Evolutionary conservation across 2,113 vertebrate genomes (phyloP), one percentile per base, ranked within the genome.

Genomic region (Myanophis thanlyinensis): DNA sequence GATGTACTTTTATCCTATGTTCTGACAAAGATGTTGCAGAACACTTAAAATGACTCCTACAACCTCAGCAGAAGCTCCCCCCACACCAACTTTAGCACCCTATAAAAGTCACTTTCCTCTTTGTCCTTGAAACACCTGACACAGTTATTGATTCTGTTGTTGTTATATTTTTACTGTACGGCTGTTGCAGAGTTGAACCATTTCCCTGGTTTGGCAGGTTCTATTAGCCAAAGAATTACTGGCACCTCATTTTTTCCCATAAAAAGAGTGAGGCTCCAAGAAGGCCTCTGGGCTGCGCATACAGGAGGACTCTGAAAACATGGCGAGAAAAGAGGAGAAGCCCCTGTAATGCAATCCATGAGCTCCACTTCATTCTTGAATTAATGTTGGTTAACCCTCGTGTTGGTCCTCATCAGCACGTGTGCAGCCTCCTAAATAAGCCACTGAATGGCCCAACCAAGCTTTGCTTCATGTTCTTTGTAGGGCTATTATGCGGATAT

Each of bases 21-120:
- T 52, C 27, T 80, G 87, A 80, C 8, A 7, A 25, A 49, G 27
- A 35, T 23, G 40, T 22, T 40, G 20, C 30, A 27, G 18, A 20
- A 47, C 15, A 48, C n/a, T n/a, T 56, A 40, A 44, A 30, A 20
- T 3, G 13, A 88, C 25, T 59, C 59, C 1, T 27, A 4, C 30
- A 27, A 20, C 46, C 1, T 12, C 23, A 25, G 9, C 9, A 62
- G 18, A 51, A 35, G 4, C 15, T 1, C 0, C 0, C 9, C 35
- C 20, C n/a, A n/a, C n/a, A n/a, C n/a, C n/a, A n/a, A n/a, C 48
- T 25, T 18, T 3, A 46, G 27, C 10, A 23, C 20, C 27, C 4
- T 27, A 2, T 15, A 51, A 35, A 46, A 1, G 35, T 4, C 20
- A 30, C 12, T 46, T 1, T 89, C 49, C 23, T 54, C 30, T 44